Base-by-base conservation (phyloP, 2,113 vertebrate species). In the Nannospalax galili region DNA sequence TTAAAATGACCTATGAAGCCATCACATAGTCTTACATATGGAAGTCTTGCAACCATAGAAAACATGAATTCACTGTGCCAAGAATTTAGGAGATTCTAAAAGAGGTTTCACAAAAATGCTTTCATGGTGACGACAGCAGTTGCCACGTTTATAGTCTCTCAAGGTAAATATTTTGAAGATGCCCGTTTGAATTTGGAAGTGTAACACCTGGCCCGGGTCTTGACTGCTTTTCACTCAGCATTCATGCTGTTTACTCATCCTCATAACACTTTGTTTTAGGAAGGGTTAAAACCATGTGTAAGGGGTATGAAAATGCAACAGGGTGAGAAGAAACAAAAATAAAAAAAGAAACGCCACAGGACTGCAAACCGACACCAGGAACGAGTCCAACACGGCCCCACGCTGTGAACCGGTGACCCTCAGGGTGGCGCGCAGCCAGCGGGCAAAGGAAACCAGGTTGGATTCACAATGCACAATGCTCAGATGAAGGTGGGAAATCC, bases 371-470 rank as follows among this genome's bases (percentile, higher is more conserved):
- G 52, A 91, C 70, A 92, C 56, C 0, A 22, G 7, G 32, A 84
- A 67, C 56, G n/a, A 84, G 15, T 67, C 72, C 26, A 65, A 52
- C 67, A 73, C 3, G 2, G 26, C 30, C 52, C 30, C 26, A 0
- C 3, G 1, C 4, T 14, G 32, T 82, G 88, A 96, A 89, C 95
- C 37, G 92, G 67, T 92, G 88, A 92, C 92, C 94, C 7, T 7
- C 19, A 17, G 1, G 1, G 19, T 94, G 93, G 86, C 91, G 6
- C 2, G 9, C 26, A 40, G 85, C 94, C 96, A 88, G 17, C 62
- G 82, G 85, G 91, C 91, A 93, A 95, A 69, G 74, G 85, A 95
- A 95, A 58, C 3, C 91, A 84, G 89, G 92, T 24, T 67, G 69
- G 48, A 48, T 37, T 86, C 95, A 95, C 90, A 92, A 80, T 90